Evolutionary conservation across 2,888 invertebrate genomes (phyloP).

Genomic region (Trissolcus brochymenae): DNA sequence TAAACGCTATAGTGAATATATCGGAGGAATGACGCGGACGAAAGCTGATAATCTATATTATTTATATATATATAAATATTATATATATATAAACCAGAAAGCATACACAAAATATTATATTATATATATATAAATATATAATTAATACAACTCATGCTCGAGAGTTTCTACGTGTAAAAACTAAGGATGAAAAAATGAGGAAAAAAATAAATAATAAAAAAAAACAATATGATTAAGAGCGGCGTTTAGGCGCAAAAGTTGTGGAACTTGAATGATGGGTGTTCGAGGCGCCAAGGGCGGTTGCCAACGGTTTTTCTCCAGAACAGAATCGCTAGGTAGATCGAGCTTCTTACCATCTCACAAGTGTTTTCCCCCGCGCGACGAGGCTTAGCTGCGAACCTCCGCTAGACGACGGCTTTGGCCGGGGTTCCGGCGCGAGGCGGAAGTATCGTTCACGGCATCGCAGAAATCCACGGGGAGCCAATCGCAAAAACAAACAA

Average conservation of each 20-base stretch:
- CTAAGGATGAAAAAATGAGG: constrained; percentile 15
- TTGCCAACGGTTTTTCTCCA: constrained; percentile 62
- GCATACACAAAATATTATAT: constrained; percentile 8
- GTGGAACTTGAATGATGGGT: constrained; percentile 11
- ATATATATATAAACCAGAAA: constrained; percentile 22
- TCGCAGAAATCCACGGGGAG: constrained; percentile 5
- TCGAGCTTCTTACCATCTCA: constrained; percentile 39
- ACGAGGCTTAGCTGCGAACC: constrained; percentile 67
- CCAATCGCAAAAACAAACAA: constrained; percentile 8
- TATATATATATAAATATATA: constrained; percentile 34
- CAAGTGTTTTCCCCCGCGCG: constrained; percentile 17
- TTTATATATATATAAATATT: constrained; percentile 19
- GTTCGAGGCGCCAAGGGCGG: constrained; percentile 59
- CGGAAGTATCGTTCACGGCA: constrained; percentile 18
- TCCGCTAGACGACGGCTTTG: constrained; percentile 76
- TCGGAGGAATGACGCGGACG: constrained; percentile 41
- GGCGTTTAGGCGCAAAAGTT: constrained; percentile 2
- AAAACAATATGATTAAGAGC: constrained; percentile 21
- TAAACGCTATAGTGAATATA: constrained; percentile 33
- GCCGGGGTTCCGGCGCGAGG: constrained; percentile 71
- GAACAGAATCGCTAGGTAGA: constrained; percentile 36
- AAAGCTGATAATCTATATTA: constrained; percentile 58
- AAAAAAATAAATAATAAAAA: neutral
- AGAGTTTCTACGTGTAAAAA: constrained; percentile 62
- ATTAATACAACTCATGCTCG: constrained; percentile 58